These are phyloP conservation scores for Atta colombica DNA, from an alignment of 1,140 invertebrate genomes.

Conservation along the genomic window DNA sequence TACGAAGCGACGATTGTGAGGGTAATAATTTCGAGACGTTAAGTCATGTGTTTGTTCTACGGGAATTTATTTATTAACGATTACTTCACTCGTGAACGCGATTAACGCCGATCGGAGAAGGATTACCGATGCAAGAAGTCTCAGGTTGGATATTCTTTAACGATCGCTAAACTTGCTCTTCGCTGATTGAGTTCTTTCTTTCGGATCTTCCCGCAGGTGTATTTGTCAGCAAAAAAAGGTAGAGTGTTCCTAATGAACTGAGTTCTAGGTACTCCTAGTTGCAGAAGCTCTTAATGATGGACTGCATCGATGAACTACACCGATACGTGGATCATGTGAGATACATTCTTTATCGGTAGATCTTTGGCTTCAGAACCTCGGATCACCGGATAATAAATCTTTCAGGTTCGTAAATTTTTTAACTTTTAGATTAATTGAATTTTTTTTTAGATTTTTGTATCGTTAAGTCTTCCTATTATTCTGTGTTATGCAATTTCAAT, in stretches of 20 bases:
- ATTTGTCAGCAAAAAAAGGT: conserved; percentile 35
- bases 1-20: conserved; percentile 36
- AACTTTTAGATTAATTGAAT: not conserved
- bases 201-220: conserved; percentile 21
- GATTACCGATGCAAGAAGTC: conserved; percentile 43
- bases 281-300: conserved; percentile 34
- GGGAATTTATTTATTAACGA: conserved; percentile 40
- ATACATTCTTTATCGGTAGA: conserved; percentile 26
- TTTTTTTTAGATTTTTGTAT: not conserved
- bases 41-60: conserved; percentile 25
- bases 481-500: not conserved
- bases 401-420: not conserved
- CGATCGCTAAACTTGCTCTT: conserved; percentile 27
- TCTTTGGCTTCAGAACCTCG: not conserved
- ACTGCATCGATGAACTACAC: not conserved
- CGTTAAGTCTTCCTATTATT: not conserved
- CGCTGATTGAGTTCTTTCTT: conserved; percentile 54
- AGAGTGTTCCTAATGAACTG: conserved; percentile 44
- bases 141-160: conserved; percentile 31
- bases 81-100: not conserved
- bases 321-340: not conserved
- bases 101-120: not conserved
- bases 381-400: conserved; percentile 15
- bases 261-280: conserved; percentile 56
- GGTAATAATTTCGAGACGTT: conserved; percentile 37